phyloP scores from a whole-genome alignment of 2,797 vertebrate species.

The Sebastes hopkinsi region DNA sequence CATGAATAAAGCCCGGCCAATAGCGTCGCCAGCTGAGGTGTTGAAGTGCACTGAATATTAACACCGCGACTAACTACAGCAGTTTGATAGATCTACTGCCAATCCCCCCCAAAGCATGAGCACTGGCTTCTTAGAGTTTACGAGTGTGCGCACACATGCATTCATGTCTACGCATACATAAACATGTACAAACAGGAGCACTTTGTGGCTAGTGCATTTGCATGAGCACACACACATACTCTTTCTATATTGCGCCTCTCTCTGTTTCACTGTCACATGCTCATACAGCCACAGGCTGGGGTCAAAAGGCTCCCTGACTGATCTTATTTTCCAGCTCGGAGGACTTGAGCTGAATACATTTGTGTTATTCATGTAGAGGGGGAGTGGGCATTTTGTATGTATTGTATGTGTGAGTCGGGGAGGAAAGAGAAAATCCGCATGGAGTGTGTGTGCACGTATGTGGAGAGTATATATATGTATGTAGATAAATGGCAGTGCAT shows the following conservation, averaged over 20 bases:
- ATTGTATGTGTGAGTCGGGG: slow-evolving; percentile 46
- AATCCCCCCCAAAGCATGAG: slow-evolving; percentile 53
- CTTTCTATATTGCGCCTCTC: slow-evolving; percentile 35
- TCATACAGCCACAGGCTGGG: slow-evolving; percentile 70
- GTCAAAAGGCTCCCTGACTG: slow-evolving; percentile 80
- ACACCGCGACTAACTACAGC: slow-evolving; percentile 50
- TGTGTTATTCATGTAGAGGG: slow-evolving; percentile 70
- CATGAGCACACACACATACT: slow-evolving; percentile 28
- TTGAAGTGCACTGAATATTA: slow-evolving; percentile 59
- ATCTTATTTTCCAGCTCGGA: slow-evolving; percentile 82
- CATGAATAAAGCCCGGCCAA: slow-evolving; percentile 52
- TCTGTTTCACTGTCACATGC: slow-evolving; percentile 67
- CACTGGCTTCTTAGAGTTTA: slow-evolving; percentile 52
- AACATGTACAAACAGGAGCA: slow-evolving; percentile 53
- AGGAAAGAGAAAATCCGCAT: slow-evolving; percentile 35
- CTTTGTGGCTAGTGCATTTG: slow-evolving; percentile 38
- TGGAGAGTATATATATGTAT: neutral
- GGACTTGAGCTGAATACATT: slow-evolving; percentile 76
- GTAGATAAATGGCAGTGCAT: neutral
- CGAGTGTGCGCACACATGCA: slow-evolving; percentile 36
- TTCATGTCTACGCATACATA: slow-evolving; percentile 60
- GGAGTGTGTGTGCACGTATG: neutral
- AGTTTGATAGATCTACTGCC: slow-evolving; percentile 61
- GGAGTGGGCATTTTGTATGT: slow-evolving; percentile 55
- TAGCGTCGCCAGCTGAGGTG: slow-evolving; percentile 42